Conservation (phyloP, 2,888 invertebrate genomes). For the Leptinotarsa tumamoca region DNA sequence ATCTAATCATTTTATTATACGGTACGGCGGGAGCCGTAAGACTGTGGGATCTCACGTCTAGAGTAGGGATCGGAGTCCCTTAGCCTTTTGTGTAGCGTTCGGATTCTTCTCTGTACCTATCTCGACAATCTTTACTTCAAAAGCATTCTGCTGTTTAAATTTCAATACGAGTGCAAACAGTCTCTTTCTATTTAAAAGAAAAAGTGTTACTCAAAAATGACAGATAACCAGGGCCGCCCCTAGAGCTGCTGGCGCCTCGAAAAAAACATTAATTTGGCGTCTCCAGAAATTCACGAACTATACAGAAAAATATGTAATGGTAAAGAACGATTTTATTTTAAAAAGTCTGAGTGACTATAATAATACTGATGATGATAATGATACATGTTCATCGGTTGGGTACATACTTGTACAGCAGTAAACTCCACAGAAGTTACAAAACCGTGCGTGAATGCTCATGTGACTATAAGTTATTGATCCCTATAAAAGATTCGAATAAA, state of each 20-base stretch:
- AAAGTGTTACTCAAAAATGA: slow-evolving; percentile 55
- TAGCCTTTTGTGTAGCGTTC: slow-evolving; percentile 52
- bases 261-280: slow-evolving; percentile 42
- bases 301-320: no score
- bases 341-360: no score
- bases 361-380: no score
- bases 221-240: slow-evolving; percentile 52
- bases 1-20: slow-evolving; percentile 62
- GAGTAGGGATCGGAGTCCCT: slow-evolving; percentile 55
- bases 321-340: no score
- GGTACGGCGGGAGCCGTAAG: slow-evolving; percentile 51
- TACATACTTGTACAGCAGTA: no score
- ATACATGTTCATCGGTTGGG: no score
- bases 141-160: slow-evolving; percentile 57
- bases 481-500: no score
- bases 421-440: no score
- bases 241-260: slow-evolving; percentile 59
- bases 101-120: slow-evolving; percentile 54
- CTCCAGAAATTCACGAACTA: no score
- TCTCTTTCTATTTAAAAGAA: slow-evolving; percentile 54
- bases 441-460: no score
- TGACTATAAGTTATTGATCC: no score
- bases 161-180: slow-evolving; percentile 53
- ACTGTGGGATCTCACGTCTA: slow-evolving; percentile 57
- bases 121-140: slow-evolving; percentile 55